Conservation (phyloP, 1,140 invertebrate genomes). For the Lepidostoma basale region DNA sequence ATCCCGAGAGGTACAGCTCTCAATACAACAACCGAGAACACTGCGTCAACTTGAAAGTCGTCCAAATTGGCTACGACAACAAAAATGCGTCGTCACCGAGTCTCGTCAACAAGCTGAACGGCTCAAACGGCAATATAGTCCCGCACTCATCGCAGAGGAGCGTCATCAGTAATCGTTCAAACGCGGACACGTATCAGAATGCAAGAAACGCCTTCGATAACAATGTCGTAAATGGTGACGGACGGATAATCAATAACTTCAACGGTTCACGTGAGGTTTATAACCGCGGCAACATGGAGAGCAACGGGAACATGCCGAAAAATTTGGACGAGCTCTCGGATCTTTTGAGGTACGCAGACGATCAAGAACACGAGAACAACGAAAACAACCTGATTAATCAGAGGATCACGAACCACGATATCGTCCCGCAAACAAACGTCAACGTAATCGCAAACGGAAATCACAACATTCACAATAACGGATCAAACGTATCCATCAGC, state of each 20-base stretch:
- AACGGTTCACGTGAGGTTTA: slow-evolving; percentile 6
- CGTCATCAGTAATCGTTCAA: slow-evolving; percentile 29
- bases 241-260: slow-evolving; percentile 50
- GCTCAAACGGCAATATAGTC: slow-evolving; percentile 36
- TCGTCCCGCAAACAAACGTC: slow-evolving; percentile 52
- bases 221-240: slow-evolving; percentile 27
- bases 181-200: slow-evolving; percentile 17
- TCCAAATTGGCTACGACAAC: slow-evolving; percentile 56
- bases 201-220: slow-evolving; percentile 27
- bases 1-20: slow-evolving; percentile 59
- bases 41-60: slow-evolving; percentile 60
- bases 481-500: slow-evolving; percentile 78
- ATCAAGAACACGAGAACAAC: slow-evolving; percentile 60
- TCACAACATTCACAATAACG: slow-evolving; percentile 59
- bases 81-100: slow-evolving; percentile 61
- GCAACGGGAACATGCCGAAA: slow-evolving; percentile 56
- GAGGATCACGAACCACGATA: slow-evolving; percentile 48
- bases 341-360: slow-evolving; percentile 70
- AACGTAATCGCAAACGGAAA: slow-evolving; percentile 56
- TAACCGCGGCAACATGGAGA: not conserved
- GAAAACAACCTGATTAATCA: slow-evolving; percentile 56
- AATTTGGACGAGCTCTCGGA: slow-evolving; percentile 76
- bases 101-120: slow-evolving; percentile 56
- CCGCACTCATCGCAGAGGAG: slow-evolving; percentile 39
- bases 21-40: slow-evolving; percentile 61